Evolutionary conservation across 2,888 invertebrate genomes (phyloP), one percentile per base, ranked within the genome.

Genomic region (Argyresthia goedartella): DNA sequence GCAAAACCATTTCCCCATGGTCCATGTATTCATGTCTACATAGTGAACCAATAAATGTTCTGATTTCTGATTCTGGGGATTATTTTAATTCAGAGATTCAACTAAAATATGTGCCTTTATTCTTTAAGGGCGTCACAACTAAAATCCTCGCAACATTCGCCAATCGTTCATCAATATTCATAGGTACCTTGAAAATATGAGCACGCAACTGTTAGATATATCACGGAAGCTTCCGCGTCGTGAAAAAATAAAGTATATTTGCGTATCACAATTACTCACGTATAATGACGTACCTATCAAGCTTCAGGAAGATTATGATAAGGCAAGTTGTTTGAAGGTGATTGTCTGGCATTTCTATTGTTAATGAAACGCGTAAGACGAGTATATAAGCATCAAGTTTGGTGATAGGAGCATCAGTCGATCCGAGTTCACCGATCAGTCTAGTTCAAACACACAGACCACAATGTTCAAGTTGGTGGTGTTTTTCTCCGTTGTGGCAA

Each of bases 401-500:
- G 52, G 55, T 44, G 58, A 54, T 57, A 63, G 60, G 59, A 64
- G 57, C 76, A 85, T 82, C 81, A 85, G 76, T 85, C 73, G 71
- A 74, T 76, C 71, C 69, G 63, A 65, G 56, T 67, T 67, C 62
- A 64, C 69, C 67, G 70, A 67, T 64, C 67, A 69, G 64, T 63
- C 59, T 67, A 71, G 65, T 66, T 13, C 4, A 50, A 44, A 16
- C 77, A 80, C 81, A 74, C 78, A 81, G 78, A 84, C 78, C 81
- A 85, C 68, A 66, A 86, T 87, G 86, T 79, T 65, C 68, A 85
- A 85, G 72, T 70, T 86, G 88, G 88, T 89, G 87, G 89, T 89
- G 76, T 88, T 91, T 85, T 88, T 88, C 71, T 89, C 89, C 66
- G 75, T 89, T 56, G 71, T 88, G 67, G 88, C 89, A 65, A 63